phyloP scores from a whole-genome alignment of 2,113 vertebrate genomes.

The Alethe castanea region DNA sequence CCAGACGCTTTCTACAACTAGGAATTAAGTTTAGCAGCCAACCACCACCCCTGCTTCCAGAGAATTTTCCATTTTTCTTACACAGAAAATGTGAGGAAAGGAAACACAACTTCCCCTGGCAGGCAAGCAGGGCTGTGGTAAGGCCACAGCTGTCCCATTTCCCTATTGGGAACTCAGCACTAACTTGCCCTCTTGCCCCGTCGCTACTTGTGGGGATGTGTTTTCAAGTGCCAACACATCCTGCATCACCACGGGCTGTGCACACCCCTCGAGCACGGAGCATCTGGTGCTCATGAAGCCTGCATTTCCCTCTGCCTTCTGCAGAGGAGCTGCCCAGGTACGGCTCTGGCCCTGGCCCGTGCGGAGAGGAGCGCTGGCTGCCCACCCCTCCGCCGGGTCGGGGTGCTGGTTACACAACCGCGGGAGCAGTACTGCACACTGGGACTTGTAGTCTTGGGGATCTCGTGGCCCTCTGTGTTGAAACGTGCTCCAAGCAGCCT shows the following conservation, averaged over 20 bases:
- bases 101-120: not conserved
- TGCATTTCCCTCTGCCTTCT: not conserved
- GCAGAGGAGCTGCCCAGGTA: fast-evolving
- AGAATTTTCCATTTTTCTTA: not conserved
- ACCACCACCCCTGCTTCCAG: not conserved
- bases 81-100: not conserved
- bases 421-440: not conserved
- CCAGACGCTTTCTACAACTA: not conserved
- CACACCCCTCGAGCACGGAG: fast-evolving
- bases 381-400: not conserved
- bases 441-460: not conserved
- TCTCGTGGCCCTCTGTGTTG: fast-evolving
- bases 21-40: not conserved
- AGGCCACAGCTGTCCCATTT: not conserved
- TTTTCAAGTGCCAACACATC: not conserved
- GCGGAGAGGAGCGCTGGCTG: fast-evolving
- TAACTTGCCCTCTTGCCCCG: not conserved
- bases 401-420: not conserved
- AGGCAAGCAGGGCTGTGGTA: not conserved
- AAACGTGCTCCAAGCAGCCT: fast-evolving
- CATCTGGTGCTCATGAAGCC: fast-evolving
- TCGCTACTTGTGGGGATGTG: fast-evolving
- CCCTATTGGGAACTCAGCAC: fast-evolving
- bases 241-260: fast-evolving
- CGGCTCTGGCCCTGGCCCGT: fast-evolving